Percentiles rank a stretch among this genome's conserved stretches.
phyloP scores from a whole-genome alignment of 2,888 invertebrate species.

The Pandemis cinnamomeana region DNA sequence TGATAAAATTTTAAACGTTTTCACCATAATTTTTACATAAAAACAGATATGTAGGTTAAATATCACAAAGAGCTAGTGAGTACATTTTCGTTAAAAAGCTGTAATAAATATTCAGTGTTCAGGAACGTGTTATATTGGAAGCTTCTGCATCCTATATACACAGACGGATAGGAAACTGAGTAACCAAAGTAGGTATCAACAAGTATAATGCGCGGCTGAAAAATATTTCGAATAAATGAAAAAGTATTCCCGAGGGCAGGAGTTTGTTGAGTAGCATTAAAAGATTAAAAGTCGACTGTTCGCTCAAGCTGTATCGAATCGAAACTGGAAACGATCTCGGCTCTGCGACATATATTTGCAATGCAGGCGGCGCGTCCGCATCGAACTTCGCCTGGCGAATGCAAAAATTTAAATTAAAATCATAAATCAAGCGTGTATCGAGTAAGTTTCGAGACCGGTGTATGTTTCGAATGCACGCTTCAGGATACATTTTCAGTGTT shows the following conservation, averaged over 20 bases:
- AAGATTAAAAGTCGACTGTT: constrained; percentile 83
- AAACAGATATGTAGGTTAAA: not conserved
- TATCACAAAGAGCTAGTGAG: not conserved
- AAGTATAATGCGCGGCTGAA: constrained; percentile 40
- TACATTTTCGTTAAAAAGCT: not conserved
- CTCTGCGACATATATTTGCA: constrained; percentile 79
- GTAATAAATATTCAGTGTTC: not conserved
- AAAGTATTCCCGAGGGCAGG: constrained; percentile 60
- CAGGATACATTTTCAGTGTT: constrained; percentile 57
- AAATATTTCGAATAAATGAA: constrained; percentile 63
- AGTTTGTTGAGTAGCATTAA: constrained; percentile 83
- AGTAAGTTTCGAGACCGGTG: constrained; percentile 81
- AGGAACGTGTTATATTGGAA: constrained; percentile 11
- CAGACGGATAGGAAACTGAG: not conserved
- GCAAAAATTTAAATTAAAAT: constrained; percentile 86
- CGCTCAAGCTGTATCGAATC: constrained; percentile 78
- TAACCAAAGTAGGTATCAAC: constrained; percentile 16
- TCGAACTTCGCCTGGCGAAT: constrained; percentile 81
- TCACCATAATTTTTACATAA: not conserved
- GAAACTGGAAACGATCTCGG: constrained; percentile 74
- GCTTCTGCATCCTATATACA: not conserved
- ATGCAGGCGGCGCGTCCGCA: constrained; percentile 82
- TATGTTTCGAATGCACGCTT: constrained; percentile 75
- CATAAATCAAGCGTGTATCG: constrained; percentile 85
- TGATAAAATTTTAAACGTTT: not conserved